phyloP scores from a whole-genome alignment of 1,140 invertebrate genomes.

The Centruroides vittatus region DNA sequence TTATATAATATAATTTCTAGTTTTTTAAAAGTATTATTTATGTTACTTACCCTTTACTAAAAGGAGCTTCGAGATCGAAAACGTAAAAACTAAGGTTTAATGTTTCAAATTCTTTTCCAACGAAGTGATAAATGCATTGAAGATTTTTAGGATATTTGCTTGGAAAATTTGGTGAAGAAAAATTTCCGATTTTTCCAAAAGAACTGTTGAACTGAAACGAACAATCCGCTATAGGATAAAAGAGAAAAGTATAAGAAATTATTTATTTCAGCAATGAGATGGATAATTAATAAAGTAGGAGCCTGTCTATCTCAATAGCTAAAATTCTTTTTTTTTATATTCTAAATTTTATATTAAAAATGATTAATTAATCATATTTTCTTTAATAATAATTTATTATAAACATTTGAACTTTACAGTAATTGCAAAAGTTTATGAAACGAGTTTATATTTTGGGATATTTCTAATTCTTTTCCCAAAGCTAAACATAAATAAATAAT shows the following conservation, averaged over 20 bases:
- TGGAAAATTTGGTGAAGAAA: constrained; percentile 20
- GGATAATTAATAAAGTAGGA: constrained; percentile 23
- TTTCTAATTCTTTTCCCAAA: too few species aligned
- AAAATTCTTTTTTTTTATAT: too few species aligned
- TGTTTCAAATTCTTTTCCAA: constrained; percentile 17
- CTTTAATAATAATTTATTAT: too few species aligned
- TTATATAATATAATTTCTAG: neutral
- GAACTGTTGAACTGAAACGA: constrained; percentile 18
- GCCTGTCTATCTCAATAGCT: constrained; percentile 23
- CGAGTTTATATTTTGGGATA: too few species aligned
- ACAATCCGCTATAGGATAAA: constrained; percentile 11
- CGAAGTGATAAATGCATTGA: constrained; percentile 21
- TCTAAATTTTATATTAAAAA: too few species aligned
- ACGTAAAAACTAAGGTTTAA: constrained; percentile 17
- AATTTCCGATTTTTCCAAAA: constrained; percentile 16
- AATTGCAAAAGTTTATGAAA: too few species aligned
- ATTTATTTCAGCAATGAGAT: constrained; percentile 25
- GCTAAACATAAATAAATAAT: too few species aligned
- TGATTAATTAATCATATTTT: too few species aligned
- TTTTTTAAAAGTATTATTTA: too few species aligned
- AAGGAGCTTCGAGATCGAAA: constrained; percentile 19
- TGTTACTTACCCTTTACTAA: constrained; percentile 16
- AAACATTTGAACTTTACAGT: too few species aligned
- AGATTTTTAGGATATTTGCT: constrained; percentile 17
- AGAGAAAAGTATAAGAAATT: too few species aligned